Percentiles rank a stretch among this genome's conserved stretches.
These are phyloP conservation scores for Ataeniobius toweri DNA, from an alignment of 2,797 vertebrate species.

Conservation along the genomic window DNA sequence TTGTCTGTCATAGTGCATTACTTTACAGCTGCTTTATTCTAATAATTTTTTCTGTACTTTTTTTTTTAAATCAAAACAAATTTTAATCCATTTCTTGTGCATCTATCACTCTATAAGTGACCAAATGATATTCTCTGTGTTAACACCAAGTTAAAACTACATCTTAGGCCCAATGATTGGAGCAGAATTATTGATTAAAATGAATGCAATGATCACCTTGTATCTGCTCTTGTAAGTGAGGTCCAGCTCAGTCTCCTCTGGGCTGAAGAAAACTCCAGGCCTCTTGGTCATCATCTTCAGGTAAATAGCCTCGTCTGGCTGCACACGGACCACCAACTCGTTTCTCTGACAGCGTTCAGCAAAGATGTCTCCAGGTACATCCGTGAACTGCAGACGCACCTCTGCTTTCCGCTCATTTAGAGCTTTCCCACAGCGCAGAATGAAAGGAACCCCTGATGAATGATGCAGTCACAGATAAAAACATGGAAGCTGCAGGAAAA, in stretches of 20 bases:
- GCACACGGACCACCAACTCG: conserved; percentile 88
- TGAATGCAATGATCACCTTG: conserved; percentile 75
- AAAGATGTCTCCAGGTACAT: conserved; percentile 88
- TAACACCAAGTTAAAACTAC: not conserved
- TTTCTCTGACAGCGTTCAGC: conserved; percentile 82
- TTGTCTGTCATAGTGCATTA: not conserved
- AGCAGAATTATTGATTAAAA: not conserved
- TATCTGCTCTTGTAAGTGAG: conserved; percentile 92
- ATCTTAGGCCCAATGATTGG: not conserved
- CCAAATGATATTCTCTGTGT: not conserved
- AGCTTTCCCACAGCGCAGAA: conserved; percentile 90
- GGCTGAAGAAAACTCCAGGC: conserved; percentile 85
- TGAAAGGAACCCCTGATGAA: conserved; percentile 88
- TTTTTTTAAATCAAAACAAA: not conserved
- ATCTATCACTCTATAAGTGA: not conserved
- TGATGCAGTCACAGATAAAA: conserved; percentile 13
- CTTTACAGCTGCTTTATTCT: not conserved
- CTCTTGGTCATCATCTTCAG: conserved; percentile 92
- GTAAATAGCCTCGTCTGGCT: conserved; percentile 87
- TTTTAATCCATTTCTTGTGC: not conserved
- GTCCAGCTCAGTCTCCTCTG: conserved; percentile 90
- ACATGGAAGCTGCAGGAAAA: not conserved
- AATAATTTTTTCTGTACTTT: not conserved
- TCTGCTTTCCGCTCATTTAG: conserved; percentile 92
- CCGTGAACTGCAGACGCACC: conserved; percentile 87